Conservation (phyloP, 2,113 vertebrate genomes). For the Neotragus pygmaeus region DNA sequence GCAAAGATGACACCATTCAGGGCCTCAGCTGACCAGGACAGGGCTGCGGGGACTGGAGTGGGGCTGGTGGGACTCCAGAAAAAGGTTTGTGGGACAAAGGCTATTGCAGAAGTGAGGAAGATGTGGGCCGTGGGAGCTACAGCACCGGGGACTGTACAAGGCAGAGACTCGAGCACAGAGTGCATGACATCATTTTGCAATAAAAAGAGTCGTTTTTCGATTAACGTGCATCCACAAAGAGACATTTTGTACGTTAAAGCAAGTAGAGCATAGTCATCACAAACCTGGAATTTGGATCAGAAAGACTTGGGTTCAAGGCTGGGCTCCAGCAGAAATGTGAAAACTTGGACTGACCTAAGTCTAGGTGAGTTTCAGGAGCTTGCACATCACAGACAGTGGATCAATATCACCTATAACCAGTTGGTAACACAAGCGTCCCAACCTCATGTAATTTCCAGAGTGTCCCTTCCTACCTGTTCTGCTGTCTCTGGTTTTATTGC, state of each 20-base stretch:
- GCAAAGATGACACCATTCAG: too few relatives aligned
- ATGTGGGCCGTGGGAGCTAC: rapidly evolving
- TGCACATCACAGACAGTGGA: rapidly evolving
- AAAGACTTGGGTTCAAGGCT: neutral
- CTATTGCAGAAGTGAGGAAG: neutral
- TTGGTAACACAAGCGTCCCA: neutral
- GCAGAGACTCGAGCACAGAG: neutral
- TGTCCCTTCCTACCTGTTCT: neutral
- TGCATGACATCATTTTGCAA: neutral
- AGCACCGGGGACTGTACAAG: neutral
- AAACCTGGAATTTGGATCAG: neutral
- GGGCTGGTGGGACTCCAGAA: neutral
- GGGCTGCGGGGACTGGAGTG: rapidly evolving
- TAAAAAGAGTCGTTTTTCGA: neutral
- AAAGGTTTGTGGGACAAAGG: neutral
- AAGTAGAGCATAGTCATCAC: neutral
- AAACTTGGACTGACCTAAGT: neutral
- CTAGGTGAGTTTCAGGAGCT: neutral
- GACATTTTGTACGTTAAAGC: neutral
- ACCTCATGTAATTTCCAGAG: neutral
- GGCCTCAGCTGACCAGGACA: neutral
- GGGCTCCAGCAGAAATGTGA: rapidly evolving
- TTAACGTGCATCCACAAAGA: rapidly evolving
- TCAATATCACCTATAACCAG: neutral
- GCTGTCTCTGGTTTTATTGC: neutral